phyloP scores from a whole-genome alignment of 2,113 vertebrate genomes.

The Oryzias javanicus region DNA sequence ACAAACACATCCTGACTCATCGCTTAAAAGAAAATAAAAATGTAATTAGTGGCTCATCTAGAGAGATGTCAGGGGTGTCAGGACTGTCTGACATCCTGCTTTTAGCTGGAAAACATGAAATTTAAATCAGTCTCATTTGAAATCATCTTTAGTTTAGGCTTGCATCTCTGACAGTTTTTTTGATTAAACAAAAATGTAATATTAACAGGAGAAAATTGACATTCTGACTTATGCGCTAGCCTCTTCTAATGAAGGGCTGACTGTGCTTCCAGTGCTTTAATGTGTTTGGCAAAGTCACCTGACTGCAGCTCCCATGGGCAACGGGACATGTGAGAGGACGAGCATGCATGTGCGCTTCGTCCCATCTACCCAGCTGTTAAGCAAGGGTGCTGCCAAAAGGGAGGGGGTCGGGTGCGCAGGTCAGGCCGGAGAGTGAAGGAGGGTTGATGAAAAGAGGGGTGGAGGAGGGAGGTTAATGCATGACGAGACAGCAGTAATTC shows the following conservation, averaged over 20 bases:
- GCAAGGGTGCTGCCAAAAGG: constrained; percentile 4
- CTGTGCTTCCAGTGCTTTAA: constrained; percentile 28
- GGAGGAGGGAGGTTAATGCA: constrained; percentile 59
- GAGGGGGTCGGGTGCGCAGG: constrained; percentile 20
- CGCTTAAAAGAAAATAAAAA: constrained; percentile 10
- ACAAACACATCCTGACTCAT: not conserved
- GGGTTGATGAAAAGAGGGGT: constrained; percentile 32
- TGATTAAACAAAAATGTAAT: too few species aligned
- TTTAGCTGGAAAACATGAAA: not conserved
- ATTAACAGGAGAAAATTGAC: too few species aligned
- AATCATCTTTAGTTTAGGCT: too few species aligned
- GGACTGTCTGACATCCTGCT: not conserved
- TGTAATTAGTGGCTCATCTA: constrained; percentile 3
- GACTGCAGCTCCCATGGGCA: constrained; percentile 38
- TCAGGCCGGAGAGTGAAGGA: constrained; percentile 21
- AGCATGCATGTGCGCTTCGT: constrained; percentile 29
- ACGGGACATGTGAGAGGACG: constrained; percentile 48
- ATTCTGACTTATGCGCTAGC: not conserved
- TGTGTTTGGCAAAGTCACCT: constrained; percentile 58
- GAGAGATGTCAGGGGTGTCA: constrained; percentile 10
- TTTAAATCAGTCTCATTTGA: not conserved
- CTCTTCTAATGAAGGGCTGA: constrained; percentile 44
- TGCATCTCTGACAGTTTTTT: too few species aligned
- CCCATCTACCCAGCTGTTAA: constrained; percentile 51
- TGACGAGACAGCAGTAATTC: constrained; percentile 65